Base-by-base conservation (phyloP, 1,140 invertebrate species). In the Portunus trituberculatus region DNA sequence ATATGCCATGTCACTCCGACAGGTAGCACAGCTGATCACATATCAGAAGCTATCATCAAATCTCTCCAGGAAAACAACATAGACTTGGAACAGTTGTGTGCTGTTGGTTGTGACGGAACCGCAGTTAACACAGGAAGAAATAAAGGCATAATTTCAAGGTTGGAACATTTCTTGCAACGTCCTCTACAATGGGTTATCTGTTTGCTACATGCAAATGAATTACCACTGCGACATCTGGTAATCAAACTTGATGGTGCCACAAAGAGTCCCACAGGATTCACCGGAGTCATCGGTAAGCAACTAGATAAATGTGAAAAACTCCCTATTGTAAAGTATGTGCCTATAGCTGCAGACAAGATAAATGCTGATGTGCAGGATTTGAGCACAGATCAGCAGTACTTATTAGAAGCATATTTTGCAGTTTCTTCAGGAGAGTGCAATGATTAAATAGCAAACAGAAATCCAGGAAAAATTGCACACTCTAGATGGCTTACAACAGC, bases 81-180 rank as follows among this genome's bases (percentile, higher is more conserved):
- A 20, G 52, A 91, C 31, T 31, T 39, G 31, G 48, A 52, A 52
- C 48, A 52, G 16, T 32, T 46, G 25, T 29, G 25, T 59, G 90
- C 89, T 20, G 29, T 95, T 45, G 94, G 94, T 29, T 93, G 94
- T 89, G 90, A 95, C 45, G 76, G 90, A 14, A 95, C 94, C 28
- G 91, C 46, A 25, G 90, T 92, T n/a, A 95, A 95, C 59, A 95
- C 94, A 48, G 90, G 94, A 67, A 83, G 83, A 29, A 95, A 92
- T 82, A 87, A 45, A n/a, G 90, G 94, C 46, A 91, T 93, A 83
- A 95, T 95, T 83, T 25, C 45, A 25, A 29, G n/a, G 76, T 45
- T 93, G 20, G 94, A 95, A 83, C 28, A 83, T 29, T n/a, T n/a
- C 31, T 28, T 95, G 32, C 31, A 25, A 39, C 20, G 91, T 20